These are phyloP conservation scores for Drosophila sproati DNA, from an alignment of 1,140 invertebrate genomes.

Conservation along the genomic window DNA sequence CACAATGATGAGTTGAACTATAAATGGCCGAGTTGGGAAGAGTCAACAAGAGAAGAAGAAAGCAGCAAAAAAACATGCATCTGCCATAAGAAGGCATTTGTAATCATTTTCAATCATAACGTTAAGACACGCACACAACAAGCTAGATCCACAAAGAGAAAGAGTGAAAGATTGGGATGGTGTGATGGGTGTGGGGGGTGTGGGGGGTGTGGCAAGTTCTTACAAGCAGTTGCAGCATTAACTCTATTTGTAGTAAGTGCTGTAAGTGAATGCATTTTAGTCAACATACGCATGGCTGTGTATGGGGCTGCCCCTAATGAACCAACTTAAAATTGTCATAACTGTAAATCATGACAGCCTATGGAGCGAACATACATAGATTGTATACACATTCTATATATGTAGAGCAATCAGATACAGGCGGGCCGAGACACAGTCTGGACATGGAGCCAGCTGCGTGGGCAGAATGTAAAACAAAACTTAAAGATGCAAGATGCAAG, in stretches of 20 bases:
- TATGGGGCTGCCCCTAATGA: conserved; percentile 63
- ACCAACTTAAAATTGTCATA: conserved; percentile 81
- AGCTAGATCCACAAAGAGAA: conserved; percentile 2
- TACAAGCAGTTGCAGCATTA: conserved; percentile 23
- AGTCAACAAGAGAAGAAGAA: conserved; percentile 38
- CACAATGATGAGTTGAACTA: conserved; percentile 23
- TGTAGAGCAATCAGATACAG: conserved; percentile 65
- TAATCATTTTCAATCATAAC: conserved; percentile 81
- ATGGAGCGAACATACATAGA: conserved; percentile 55
- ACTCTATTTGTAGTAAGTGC: conserved; percentile 22
- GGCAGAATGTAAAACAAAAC: conserved; percentile 25
- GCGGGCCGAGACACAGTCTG: conserved; percentile 5
- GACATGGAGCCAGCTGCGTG: conserved; percentile 29
- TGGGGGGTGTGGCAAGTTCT: not conserved
- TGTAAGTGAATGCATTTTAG: conserved; percentile 37
- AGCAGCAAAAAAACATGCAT: conserved; percentile 33
- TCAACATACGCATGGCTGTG: not conserved
- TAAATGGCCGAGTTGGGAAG: conserved; percentile 57
- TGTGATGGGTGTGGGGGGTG: too few species aligned
- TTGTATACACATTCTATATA: conserved; percentile 5
- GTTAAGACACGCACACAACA: conserved; percentile 51
- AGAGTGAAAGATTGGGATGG: not conserved
- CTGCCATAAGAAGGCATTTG: conserved; percentile 78
- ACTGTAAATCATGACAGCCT: conserved; percentile 78
- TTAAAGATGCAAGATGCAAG: not conserved